Conservation (phyloP, 2,113 vertebrate genomes). For the Procavia capensis region DNA sequence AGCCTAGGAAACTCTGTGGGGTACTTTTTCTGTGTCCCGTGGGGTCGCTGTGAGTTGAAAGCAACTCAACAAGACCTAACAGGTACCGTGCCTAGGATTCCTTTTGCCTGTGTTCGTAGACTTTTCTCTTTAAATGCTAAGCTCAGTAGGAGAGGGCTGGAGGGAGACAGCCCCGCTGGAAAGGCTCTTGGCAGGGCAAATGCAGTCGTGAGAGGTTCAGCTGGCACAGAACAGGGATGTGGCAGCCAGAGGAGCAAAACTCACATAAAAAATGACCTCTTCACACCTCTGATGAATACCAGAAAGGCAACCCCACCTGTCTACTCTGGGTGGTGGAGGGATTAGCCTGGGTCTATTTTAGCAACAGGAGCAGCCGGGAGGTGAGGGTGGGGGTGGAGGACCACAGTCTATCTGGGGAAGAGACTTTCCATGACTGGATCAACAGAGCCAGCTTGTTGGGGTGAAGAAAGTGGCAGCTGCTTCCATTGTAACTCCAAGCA, state of each 20-base stretch:
- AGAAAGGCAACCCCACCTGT: constrained; percentile 55
- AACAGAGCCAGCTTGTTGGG: background rate
- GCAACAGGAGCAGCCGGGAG: constrained; percentile 52
- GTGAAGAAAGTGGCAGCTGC: constrained; percentile 40
- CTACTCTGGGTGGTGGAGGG: background rate
- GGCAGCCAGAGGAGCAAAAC: background rate
- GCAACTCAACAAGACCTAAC: background rate
- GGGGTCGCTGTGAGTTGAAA: background rate
- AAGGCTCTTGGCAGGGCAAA: background rate
- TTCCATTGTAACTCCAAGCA: background rate
- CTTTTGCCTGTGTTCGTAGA: background rate
- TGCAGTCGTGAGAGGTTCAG: background rate
- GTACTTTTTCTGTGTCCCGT: background rate
- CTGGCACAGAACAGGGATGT: background rate
- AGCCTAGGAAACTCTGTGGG: background rate
- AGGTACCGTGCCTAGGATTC: background rate
- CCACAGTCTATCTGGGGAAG: constrained; percentile 47
- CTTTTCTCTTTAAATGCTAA: background rate
- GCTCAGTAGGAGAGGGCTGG: background rate
- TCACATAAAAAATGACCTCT: background rate
- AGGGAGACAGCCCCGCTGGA: background rate
- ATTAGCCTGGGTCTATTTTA: constrained; percentile 74
- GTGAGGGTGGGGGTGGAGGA: no score
- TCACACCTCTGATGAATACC: background rate
- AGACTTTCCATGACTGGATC: constrained; percentile 66